Evolutionary conservation across 1,140 invertebrate species (phyloP).

Genomic region (Homalodisca vitripennis): DNA sequence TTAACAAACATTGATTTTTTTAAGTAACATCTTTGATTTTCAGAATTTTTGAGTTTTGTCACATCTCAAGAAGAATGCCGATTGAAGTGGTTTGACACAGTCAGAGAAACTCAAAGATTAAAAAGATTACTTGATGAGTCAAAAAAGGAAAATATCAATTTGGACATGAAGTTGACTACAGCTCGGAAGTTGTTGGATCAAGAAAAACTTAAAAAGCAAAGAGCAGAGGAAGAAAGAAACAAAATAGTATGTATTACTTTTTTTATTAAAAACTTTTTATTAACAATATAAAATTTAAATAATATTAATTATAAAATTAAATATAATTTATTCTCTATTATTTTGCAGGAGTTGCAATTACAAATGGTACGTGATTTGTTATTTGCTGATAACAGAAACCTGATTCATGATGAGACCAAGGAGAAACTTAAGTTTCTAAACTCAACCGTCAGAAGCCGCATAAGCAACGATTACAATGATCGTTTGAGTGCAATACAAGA

Average conservation of each 20-base stretch:
- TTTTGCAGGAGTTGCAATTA: conserved; percentile 65
- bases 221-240: conserved; percentile 62
- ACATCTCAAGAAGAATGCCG: conserved; percentile 41
- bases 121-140: conserved; percentile 64
- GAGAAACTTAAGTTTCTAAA: conserved; percentile 78
- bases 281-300: neutral
- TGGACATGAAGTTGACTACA: conserved; percentile 74
- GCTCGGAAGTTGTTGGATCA: conserved; percentile 73
- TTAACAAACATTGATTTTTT: neutral
- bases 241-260: conserved; percentile 51
- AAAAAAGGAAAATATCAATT: conserved; percentile 61
- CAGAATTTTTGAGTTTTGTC: conserved; percentile 15
- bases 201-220: conserved; percentile 66
- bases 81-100: conserved; percentile 63
- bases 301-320: neutral
- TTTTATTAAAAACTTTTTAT: conserved; percentile 22
- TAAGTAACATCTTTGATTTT: neutral
- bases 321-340: neutral
- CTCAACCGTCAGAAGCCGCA: conserved; percentile 50
- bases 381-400: conserved; percentile 63
- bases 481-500: conserved; percentile 66
- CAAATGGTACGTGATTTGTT: conserved; percentile 69
- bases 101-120: conserved; percentile 64
- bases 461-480: conserved; percentile 48
- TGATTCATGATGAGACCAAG: conserved; percentile 72